Evolutionary conservation across 2,888 invertebrate species (phyloP).

Genomic region (Andrena trimmerana): DNA sequence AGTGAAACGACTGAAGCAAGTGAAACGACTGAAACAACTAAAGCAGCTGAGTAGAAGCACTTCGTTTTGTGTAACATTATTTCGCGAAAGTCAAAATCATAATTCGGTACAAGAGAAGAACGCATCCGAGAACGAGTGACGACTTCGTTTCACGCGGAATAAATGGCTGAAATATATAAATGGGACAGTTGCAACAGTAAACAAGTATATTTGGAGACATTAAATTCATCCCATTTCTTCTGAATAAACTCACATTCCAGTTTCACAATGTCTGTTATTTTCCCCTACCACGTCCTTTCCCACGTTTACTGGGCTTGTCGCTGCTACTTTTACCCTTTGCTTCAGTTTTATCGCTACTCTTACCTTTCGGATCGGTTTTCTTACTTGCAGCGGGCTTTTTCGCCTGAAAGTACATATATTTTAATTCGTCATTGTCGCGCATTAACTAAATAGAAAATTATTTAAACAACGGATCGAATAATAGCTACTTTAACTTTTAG

Average conservation of each 20-base stretch:
- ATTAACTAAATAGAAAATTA: no score
- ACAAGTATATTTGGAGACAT: constrained; percentile 14
- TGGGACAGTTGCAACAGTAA: background rate
- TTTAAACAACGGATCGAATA: no score
- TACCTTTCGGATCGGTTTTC: constrained; percentile 58
- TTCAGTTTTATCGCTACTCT: constrained; percentile 58
- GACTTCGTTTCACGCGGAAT: background rate
- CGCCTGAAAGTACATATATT: constrained; percentile 59
- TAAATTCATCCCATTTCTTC: constrained; percentile 4
- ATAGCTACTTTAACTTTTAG: no score
- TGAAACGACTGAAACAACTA: background rate
- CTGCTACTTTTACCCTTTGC: constrained; percentile 58
- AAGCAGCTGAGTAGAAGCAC: constrained; percentile 6
- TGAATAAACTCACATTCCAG: constrained; percentile 53
- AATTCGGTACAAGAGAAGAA: background rate
- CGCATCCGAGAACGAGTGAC: background rate
- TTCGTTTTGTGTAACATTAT: constrained; percentile 8
- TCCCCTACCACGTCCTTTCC: constrained; percentile 76
- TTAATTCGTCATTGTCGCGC: background rate
- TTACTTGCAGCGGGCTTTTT: constrained; percentile 72
- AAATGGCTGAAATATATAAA: constrained; percentile 15
- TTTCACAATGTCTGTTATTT: constrained; percentile 62
- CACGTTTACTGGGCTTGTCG: constrained; percentile 70
- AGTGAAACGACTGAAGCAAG: constrained; percentile 2
- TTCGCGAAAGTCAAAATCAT: constrained; percentile 4